These are phyloP conservation scores for Cichladusa arquata DNA, from an alignment of 2,113 vertebrate species.

Conservation along the genomic window DNA sequence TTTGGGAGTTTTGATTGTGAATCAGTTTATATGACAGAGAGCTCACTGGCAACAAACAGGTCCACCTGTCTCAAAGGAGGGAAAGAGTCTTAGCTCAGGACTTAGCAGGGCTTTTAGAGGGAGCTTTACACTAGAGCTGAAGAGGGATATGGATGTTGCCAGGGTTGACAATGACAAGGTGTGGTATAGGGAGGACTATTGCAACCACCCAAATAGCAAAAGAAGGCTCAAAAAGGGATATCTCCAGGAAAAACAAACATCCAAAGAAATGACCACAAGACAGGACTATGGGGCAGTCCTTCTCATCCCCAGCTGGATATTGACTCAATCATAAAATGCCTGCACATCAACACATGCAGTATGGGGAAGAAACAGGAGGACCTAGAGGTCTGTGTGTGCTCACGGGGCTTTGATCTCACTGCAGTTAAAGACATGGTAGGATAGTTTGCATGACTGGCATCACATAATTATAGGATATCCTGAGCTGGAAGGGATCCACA, in stretches of 20 bases:
- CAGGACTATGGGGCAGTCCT: background rate
- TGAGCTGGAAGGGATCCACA: background rate
- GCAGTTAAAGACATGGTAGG: background rate
- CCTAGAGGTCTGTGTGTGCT: background rate
- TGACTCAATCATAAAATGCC: background rate
- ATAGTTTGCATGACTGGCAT: fast-evolving
- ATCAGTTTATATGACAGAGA: background rate
- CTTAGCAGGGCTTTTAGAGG: background rate
- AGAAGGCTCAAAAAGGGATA: background rate
- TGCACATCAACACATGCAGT: background rate
- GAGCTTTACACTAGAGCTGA: background rate
- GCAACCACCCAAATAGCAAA: background rate
- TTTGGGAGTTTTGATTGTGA: background rate
- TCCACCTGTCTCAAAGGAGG: background rate
- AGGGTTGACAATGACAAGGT: background rate
- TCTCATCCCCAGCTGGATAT: background rate
- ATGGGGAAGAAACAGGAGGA: background rate
- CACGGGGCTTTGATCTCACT: background rate
- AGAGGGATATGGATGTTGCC: background rate
- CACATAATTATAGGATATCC: background rate
- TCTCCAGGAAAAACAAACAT: background rate
- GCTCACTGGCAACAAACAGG: background rate
- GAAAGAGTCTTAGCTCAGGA: background rate
- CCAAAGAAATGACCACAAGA: background rate
- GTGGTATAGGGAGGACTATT: background rate